Conservation (phyloP, 1,140 invertebrate species). For the Leguminivora glycinivorella region DNA sequence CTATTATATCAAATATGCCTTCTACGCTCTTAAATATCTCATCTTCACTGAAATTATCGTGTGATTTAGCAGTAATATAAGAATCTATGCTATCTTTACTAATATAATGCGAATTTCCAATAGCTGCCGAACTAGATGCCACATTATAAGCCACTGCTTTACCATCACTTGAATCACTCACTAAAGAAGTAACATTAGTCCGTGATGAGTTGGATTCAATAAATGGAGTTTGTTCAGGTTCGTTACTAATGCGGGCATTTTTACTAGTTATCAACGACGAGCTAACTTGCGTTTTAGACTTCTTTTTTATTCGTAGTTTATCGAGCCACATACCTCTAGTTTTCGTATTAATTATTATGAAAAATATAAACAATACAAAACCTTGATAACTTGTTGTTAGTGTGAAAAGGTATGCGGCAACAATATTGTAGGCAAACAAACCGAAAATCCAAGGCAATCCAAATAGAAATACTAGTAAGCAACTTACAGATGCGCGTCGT, state of each 20-base stretch:
- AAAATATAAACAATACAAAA: conserved; percentile 64
- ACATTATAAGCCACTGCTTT: conserved; percentile 1
- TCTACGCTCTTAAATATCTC: conserved; percentile 2
- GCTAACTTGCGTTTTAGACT: conserved; percentile 34
- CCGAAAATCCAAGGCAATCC: conserved; percentile 60
- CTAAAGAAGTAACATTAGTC: conserved; percentile 17
- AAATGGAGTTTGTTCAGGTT: neutral
- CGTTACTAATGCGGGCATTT: neutral
- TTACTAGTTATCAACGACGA: conserved; percentile 24
- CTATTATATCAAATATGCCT: neutral
- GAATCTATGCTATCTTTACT: conserved; percentile 11
- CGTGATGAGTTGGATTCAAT: neutral
- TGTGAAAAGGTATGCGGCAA: conserved; percentile 60
- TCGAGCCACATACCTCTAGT: conserved; percentile 54
- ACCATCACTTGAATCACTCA: neutral
- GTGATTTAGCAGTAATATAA: neutral
- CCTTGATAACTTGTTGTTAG: conserved; percentile 67
- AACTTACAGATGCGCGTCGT: conserved; percentile 42
- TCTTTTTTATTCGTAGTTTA: conserved; percentile 37
- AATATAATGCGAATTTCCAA: neutral
- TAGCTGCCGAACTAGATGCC: neutral
- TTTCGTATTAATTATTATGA: conserved; percentile 54
- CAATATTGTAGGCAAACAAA: conserved; percentile 42
- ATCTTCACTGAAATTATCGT: conserved; percentile 12
- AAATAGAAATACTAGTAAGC: conserved; percentile 57